Evolutionary conservation across 1,140 invertebrate genomes (phyloP).

Genomic region (Bombus balteatus): DNA sequence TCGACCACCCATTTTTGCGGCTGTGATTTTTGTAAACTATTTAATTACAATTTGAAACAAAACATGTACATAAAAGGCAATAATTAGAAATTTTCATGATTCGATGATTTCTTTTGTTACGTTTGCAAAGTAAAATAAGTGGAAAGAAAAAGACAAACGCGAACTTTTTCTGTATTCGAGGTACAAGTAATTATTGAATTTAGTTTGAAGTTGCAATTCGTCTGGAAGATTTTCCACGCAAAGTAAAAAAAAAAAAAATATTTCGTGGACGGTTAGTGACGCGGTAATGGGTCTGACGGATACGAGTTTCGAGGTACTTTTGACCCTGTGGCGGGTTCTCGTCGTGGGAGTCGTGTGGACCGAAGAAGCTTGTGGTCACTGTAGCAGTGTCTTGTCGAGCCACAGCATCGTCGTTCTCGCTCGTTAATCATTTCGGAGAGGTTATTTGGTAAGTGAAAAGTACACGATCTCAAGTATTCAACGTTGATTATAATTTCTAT

Average conservation of each 20-base stretch:
- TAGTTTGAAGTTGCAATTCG: neutral
- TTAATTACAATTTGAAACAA: neutral
- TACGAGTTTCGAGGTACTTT: constrained; percentile 83
- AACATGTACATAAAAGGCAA: neutral
- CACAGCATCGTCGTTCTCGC: constrained; percentile 62
- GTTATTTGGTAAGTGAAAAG: constrained; percentile 51
- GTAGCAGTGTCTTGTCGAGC: constrained; percentile 68
- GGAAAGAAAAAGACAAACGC: neutral
- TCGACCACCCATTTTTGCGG: neutral
- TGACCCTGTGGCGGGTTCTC: constrained; percentile 82
- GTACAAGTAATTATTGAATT: neutral
- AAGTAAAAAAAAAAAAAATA: constrained; percentile 10
- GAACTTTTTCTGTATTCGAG: neutral
- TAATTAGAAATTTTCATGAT: neutral
- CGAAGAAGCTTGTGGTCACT: constrained; percentile 70
- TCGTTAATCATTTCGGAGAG: constrained; percentile 48
- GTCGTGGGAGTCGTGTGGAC: constrained; percentile 68
- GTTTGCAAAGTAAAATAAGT: neutral
- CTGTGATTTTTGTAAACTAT: neutral
- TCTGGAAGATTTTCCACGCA: neutral
- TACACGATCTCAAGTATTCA: neutral
- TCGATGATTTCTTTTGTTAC: neutral
- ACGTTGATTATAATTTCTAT: too few relatives aligned
- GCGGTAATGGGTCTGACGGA: constrained; percentile 82
- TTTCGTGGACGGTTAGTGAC: constrained; percentile 19